Evolutionary conservation across 2,888 invertebrate species (phyloP).

Genomic region (Brachyopa scutellaris): DNA sequence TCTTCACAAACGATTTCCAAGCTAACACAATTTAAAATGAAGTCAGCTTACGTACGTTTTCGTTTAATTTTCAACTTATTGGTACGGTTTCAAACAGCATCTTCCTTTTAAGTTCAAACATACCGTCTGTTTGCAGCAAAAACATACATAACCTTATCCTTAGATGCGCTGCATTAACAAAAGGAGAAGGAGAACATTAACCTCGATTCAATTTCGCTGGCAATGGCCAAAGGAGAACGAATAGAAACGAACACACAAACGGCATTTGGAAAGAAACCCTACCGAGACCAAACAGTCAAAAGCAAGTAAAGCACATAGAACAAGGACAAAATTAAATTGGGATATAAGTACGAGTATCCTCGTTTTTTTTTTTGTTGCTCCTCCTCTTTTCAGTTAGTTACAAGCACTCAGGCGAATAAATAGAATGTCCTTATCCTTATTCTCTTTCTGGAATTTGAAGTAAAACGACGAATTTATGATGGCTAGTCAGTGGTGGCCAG

Average conservation of each 20-base stretch:
- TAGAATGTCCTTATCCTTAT: conserved; percentile 60
- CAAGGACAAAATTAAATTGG: conserved; percentile 62
- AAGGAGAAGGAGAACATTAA: conserved; percentile 38
- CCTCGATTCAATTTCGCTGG: conserved; percentile 31
- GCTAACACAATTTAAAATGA: too few species aligned
- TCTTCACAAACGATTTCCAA: too few species aligned
- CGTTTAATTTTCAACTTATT: too few species aligned
- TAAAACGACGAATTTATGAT: conserved; percentile 56
- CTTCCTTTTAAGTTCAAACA: conserved; percentile 13
- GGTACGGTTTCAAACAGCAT: too few species aligned
- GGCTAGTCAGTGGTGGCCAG: not conserved
- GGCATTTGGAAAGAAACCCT: conserved; percentile 28
- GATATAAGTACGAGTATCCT: conserved; percentile 19
- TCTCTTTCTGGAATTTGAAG: conserved; percentile 17
- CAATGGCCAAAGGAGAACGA: not conserved
- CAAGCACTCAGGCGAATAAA: conserved; percentile 65
- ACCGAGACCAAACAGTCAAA: conserved; percentile 8
- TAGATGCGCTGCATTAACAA: conserved; percentile 34
- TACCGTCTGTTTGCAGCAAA: conserved; percentile 3
- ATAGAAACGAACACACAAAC: conserved; percentile 16
- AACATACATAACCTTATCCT: conserved; percentile 32
- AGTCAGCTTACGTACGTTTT: too few species aligned
- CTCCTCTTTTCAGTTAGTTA: conserved; percentile 9
- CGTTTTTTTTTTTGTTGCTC: not conserved
- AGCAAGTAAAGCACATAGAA: conserved; percentile 46